Percentiles rank a stretch among this genome's conserved stretches.
Conservation (phyloP, 1,140 invertebrate genomes). For the Theocolax elegans region DNA sequence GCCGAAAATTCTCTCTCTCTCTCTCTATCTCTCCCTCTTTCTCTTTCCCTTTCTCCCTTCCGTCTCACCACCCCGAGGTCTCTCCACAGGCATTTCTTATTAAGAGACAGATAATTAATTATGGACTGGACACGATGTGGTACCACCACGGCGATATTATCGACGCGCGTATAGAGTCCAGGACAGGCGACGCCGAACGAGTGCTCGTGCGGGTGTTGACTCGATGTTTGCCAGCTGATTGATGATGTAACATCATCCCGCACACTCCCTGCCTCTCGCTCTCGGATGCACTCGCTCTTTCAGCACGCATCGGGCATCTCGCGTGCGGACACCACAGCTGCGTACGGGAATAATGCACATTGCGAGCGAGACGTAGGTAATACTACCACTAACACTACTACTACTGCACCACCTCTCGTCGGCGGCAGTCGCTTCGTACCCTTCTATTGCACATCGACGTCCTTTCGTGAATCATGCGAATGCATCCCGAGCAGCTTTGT, state of each 20-base stretch:
- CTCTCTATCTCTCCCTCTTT: background rate
- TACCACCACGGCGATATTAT: constrained; percentile 62
- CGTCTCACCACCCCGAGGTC: background rate
- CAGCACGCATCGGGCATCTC: background rate
- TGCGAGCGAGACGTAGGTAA: background rate
- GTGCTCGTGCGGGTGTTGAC: constrained; percentile 62
- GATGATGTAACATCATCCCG: constrained; percentile 65
- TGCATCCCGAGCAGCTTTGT: background rate
- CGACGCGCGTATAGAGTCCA: constrained; percentile 59
- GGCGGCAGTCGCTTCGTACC: background rate
- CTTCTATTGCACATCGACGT: too few relatives aligned
- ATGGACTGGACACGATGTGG: constrained; percentile 58
- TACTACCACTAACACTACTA: background rate
- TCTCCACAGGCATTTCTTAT: constrained; percentile 46
- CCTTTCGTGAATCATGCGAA: constrained; percentile 2
- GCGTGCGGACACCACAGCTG: background rate
- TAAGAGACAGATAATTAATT: constrained; percentile 57
- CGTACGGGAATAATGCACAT: background rate
- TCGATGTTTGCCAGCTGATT: constrained; percentile 66
- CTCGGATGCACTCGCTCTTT: constrained; percentile 19
- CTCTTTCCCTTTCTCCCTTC: too few relatives aligned
- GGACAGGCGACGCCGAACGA: constrained; percentile 39
- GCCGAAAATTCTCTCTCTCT: too few relatives aligned
- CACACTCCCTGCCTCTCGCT: constrained; percentile 41
- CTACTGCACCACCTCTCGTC: background rate